Percentiles rank a stretch among this genome's conserved stretches.
phyloP scores from a whole-genome alignment of 2,797 vertebrate genomes.

The Pseudochromis fuscus region DNA sequence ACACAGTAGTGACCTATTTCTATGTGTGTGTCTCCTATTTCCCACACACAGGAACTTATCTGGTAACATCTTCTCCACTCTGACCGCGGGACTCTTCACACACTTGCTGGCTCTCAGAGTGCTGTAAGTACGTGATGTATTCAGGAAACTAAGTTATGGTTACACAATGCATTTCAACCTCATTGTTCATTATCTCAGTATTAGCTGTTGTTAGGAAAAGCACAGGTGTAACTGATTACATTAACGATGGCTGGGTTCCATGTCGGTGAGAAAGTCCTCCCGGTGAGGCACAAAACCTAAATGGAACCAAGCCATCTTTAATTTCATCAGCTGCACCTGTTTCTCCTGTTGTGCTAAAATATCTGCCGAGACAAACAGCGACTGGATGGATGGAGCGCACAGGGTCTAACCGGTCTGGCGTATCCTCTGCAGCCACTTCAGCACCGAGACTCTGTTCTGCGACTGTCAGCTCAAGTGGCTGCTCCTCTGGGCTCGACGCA shows the following conservation, averaged over 20 bases:
- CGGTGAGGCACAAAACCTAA: not conserved
- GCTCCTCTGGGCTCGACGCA: slow-evolving; percentile 86
- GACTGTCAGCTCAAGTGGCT: slow-evolving; percentile 94
- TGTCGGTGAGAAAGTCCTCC: not conserved
- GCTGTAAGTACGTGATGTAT: slow-evolving; percentile 84
- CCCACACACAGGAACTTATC: slow-evolving; percentile 88
- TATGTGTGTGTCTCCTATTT: slow-evolving; percentile 9
- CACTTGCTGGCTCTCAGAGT: slow-evolving; percentile 88
- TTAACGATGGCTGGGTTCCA: slow-evolving; percentile 14
- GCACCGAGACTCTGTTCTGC: slow-evolving; percentile 90
- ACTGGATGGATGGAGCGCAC: not conserved
- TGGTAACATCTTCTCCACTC: slow-evolving; percentile 93
- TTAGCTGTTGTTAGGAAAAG: slow-evolving; percentile 8
- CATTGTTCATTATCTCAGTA: not conserved
- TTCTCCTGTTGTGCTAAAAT: slow-evolving; percentile 6
- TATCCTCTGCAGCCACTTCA: slow-evolving; percentile 85
- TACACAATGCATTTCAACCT: not conserved
- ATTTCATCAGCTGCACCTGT: slow-evolving; percentile 7
- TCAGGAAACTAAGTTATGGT: not conserved
- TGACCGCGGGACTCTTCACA: slow-evolving; percentile 88
- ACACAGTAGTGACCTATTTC: slow-evolving; percentile 24
- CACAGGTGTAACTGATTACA: slow-evolving; percentile 16
- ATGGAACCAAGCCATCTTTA: slow-evolving; percentile 14
- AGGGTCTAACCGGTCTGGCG: slow-evolving; percentile 16
- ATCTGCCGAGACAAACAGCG: not conserved